Evolutionary conservation across 2,797 vertebrate species (phyloP).

Genomic region (Pagetopsis macropterus): DNA sequence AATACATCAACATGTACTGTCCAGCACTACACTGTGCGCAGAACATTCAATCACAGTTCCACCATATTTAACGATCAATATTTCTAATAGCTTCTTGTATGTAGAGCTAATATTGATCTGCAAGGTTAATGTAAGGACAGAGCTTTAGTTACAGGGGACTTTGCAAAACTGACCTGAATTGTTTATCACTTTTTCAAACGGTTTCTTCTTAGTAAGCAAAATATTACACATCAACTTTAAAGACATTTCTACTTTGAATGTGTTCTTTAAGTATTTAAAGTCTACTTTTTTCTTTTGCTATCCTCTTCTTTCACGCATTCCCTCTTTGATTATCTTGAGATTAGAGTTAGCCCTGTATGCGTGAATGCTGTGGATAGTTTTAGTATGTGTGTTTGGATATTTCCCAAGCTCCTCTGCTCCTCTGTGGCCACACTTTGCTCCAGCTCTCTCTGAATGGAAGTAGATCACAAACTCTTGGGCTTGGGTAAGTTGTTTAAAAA

Average conservation of each 20-base stretch:
- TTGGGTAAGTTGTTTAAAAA: slow-evolving; percentile 40
- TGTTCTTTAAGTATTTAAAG: slow-evolving; percentile 53
- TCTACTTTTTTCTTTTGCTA: slow-evolving; percentile 41
- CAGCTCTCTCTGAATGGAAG: slow-evolving; percentile 31
- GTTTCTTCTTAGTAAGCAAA: slow-evolving; percentile 39
- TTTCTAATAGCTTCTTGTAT: slow-evolving; percentile 13
- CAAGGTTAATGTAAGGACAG: slow-evolving; percentile 7
- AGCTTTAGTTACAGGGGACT: slow-evolving; percentile 28
- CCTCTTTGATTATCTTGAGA: slow-evolving; percentile 46
- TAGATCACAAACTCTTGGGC: slow-evolving; percentile 43
- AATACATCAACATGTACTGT: too few relatives aligned
- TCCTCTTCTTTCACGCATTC: slow-evolving; percentile 30
- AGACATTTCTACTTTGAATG: slow-evolving; percentile 48
- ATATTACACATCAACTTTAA: slow-evolving; percentile 49
- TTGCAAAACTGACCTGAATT: slow-evolving; percentile 34
- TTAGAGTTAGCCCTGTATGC: slow-evolving; percentile 40
- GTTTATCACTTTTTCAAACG: slow-evolving; percentile 6
- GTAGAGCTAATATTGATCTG: slow-evolving; percentile 10
- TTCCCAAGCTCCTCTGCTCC: slow-evolving; percentile 30
- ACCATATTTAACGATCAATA: not conserved
- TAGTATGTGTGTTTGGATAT: slow-evolving; percentile 35
- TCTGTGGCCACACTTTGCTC: slow-evolving; percentile 35
- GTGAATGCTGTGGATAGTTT: slow-evolving; percentile 33
- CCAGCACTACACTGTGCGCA: not conserved
- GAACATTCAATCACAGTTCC: not conserved